Evolutionary conservation across 2,113 vertebrate species (phyloP).

Genomic region (Enhydra lutris): DNA sequence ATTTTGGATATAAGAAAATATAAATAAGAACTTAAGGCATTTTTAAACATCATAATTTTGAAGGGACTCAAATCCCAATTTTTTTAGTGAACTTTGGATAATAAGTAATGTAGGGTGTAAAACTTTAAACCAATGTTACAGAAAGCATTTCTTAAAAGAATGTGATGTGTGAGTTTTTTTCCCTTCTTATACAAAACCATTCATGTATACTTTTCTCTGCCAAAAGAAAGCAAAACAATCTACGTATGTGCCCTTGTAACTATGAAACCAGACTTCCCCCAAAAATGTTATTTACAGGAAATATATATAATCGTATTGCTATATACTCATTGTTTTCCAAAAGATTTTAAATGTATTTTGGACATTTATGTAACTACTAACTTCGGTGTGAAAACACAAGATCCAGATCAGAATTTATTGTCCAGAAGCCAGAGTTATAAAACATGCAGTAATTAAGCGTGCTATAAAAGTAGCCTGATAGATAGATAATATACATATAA

Average conservation of each 20-base stretch:
- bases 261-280: neutral
- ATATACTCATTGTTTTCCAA: neutral
- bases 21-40: neutral
- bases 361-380: neutral
- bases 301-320: neutral
- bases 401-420: neutral
- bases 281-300: neutral
- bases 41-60: neutral
- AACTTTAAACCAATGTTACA: conserved; percentile 20
- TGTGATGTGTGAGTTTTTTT: neutral
- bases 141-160: conserved; percentile 20
- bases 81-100: neutral
- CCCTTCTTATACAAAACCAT: neutral
- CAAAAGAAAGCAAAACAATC: neutral
- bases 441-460: neutral
- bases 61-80: neutral
- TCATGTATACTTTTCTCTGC: neutral
- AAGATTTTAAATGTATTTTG: neutral
- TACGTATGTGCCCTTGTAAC: neutral
- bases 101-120: conserved; percentile 12
- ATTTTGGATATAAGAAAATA: neutral
- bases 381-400: neutral
- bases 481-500: neutral
- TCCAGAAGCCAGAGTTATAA: neutral
- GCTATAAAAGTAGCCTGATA: neutral